Evolutionary conservation across 1,140 invertebrate species (phyloP).

Genomic region (Littorina saxatilis): DNA sequence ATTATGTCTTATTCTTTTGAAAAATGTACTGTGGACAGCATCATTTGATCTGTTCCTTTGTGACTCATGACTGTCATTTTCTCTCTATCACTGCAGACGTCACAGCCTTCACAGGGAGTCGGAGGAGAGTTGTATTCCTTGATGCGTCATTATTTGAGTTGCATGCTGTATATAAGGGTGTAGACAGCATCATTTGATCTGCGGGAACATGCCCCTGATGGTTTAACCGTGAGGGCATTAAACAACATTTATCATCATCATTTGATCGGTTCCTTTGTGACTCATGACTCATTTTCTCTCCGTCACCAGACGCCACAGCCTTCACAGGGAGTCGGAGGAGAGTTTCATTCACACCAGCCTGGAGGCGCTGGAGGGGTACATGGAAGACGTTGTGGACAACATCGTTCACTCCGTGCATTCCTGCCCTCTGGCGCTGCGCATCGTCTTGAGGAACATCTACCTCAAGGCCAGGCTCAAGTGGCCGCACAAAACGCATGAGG

Average conservation of each 20-base stretch:
- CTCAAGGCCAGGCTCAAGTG: slow-evolving; percentile 51
- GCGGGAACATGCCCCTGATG: slow-evolving; percentile 91
- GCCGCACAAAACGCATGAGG: slow-evolving; percentile 51
- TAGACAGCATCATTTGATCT: slow-evolving; percentile 89
- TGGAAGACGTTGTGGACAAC: slow-evolving; percentile 87
- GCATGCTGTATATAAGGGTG: slow-evolving; percentile 89
- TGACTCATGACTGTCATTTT: too few species aligned
- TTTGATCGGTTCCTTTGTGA: neutral
- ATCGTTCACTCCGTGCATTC: slow-evolving; percentile 90
- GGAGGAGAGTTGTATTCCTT: slow-evolving; percentile 54
- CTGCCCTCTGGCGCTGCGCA: slow-evolving; percentile 91
- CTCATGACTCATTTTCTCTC: neutral
- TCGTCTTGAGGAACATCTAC: slow-evolving; percentile 82
- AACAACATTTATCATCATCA: too few species aligned
- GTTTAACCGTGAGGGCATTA: neutral
- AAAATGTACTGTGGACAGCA: too few species aligned
- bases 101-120: slow-evolving; percentile 62
- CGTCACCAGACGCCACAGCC: slow-evolving; percentile 71
- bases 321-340: slow-evolving; percentile 65
- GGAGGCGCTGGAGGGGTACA: slow-evolving; percentile 80
- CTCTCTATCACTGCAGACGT: slow-evolving; percentile 64
- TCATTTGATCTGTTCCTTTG: too few species aligned
- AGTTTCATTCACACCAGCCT: slow-evolving; percentile 50
- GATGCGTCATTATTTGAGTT: slow-evolving; percentile 78
- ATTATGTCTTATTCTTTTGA: too few species aligned